Evolutionary conservation across 2,888 invertebrate genomes (phyloP), one percentile per base, ranked within the genome.

Genomic region (Salticus scenicus): DNA sequence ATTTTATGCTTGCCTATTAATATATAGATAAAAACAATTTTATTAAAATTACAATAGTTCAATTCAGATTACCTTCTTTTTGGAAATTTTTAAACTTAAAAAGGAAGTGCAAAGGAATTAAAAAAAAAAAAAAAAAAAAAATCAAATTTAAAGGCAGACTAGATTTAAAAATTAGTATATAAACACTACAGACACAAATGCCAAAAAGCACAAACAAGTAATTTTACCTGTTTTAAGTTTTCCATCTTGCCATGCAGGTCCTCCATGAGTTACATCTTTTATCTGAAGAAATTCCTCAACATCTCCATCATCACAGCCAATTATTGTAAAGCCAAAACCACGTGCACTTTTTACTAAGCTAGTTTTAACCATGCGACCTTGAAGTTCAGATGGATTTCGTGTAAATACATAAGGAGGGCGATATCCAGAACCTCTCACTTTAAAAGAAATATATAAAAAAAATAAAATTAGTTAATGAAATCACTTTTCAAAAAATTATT

Each of bases 251-350:
- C 97, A 97, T 4, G 99, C 99, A 0, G 99, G 98, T 5, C 99
- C 98, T 91, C 97, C 96, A 0, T 97, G 96, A 24, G 98, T 97
- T 71, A 97, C 96, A 80, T 96, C 92, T 90, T 98, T 96, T 80
- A 98, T 97, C 92, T 99, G 99, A 67, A 99, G 93, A 91, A 98
- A 99, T 90, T 98, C 98, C 89, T 97, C 96, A 64, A 95, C 95
- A 10, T 93, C 93, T 90, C 90, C 91, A 77, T 96, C 95, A 90
- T 97, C 96, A 1, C 98, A 98, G 28, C 97, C 97, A 8, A 99
- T 97, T 81, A 99, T 95, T 0, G 99, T 99, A 91, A 99, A 98
- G 0, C 99, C 99, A 80, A 99, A 93, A 7, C 99, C 99, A 90
- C 95, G 92, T 0, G 96, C 94, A 87, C 98, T 96, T 92, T 99